These are phyloP conservation scores for Manis pentadactyla DNA, from an alignment of 2,797 vertebrate genomes.

Conservation along the genomic window DNA sequence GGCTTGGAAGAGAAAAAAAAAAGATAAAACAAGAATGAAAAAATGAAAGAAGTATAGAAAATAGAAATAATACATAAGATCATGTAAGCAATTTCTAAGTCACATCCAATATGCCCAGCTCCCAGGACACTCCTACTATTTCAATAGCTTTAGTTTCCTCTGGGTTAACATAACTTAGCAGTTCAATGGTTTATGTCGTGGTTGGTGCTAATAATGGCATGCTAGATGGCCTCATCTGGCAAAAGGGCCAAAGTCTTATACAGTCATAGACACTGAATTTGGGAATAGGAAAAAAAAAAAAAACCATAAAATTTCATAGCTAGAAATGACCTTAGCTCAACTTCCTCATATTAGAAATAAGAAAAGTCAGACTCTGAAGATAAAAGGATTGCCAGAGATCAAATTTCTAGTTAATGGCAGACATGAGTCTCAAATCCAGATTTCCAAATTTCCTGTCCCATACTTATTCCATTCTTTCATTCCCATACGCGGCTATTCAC, in stretches of 20 bases:
- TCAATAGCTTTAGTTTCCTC: background rate
- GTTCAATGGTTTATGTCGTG: background rate
- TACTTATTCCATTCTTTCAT: background rate
- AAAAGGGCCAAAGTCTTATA: background rate
- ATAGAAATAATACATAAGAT: background rate
- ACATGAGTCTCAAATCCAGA: background rate
- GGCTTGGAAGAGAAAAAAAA: background rate
- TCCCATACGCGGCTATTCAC: background rate
- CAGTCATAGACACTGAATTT: background rate
- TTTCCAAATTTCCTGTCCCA: background rate
- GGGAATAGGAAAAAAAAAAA: background rate
- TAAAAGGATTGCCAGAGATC: slow-evolving; percentile 18
- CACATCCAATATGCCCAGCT: background rate
- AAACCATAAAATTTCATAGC: background rate
- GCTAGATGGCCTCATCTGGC: background rate
- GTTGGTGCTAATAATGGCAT: background rate
- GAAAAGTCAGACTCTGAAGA: background rate
- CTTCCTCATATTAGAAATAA: slow-evolving; percentile 3
- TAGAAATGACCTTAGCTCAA: background rate
- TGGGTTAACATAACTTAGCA: background rate
- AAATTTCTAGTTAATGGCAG: background rate
- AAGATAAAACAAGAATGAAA: background rate
- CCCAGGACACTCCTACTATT: too few species aligned
- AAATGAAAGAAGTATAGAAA: background rate
- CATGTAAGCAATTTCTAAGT: background rate